Evolutionary conservation across 2,113 vertebrate species (phyloP).

Genomic region (Perca fluviatilis): DNA sequence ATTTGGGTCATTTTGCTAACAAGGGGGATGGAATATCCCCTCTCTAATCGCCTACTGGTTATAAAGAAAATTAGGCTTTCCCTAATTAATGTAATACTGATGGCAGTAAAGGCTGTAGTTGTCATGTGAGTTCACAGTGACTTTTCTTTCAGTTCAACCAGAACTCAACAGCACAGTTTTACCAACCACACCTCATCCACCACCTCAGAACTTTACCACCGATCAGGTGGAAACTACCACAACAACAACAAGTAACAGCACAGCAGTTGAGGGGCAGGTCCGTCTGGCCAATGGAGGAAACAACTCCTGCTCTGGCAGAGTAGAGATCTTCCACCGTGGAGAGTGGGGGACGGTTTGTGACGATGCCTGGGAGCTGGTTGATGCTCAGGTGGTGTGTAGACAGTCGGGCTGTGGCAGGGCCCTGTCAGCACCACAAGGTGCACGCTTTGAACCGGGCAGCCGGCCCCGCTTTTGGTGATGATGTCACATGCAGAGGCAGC

Average conservation of each 20-base stretch:
- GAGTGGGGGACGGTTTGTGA: conserved; percentile 75
- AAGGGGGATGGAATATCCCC: too few species aligned
- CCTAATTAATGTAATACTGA: neutral
- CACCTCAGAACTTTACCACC: neutral
- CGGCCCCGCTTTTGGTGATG: conserved; percentile 71
- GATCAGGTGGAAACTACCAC: neutral
- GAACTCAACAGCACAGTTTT: neutral
- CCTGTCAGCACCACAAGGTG: rapidly evolving
- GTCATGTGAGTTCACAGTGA: neutral
- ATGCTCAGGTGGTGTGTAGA: conserved; percentile 73
- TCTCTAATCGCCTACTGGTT: too few species aligned
- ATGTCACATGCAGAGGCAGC: conserved; percentile 7
- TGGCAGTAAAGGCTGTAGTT: neutral
- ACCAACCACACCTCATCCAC: neutral
- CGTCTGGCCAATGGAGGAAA: conserved; percentile 51
- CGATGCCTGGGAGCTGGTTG: conserved; percentile 30
- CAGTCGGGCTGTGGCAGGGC: conserved; percentile 70
- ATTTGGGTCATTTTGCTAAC: too few species aligned
- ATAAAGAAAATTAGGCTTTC: too few species aligned
- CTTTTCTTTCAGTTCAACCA: neutral
- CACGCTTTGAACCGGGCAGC: conserved; percentile 52
- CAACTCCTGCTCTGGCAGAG: conserved; percentile 64
- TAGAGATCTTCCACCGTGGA: conserved; percentile 63
- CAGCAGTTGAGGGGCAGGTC: conserved; percentile 46
- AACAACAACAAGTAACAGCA: neutral